These are phyloP conservation scores for Thalassaphorura encarpata DNA, from an alignment of 1,140 invertebrate genomes.

Conservation along the genomic window DNA sequence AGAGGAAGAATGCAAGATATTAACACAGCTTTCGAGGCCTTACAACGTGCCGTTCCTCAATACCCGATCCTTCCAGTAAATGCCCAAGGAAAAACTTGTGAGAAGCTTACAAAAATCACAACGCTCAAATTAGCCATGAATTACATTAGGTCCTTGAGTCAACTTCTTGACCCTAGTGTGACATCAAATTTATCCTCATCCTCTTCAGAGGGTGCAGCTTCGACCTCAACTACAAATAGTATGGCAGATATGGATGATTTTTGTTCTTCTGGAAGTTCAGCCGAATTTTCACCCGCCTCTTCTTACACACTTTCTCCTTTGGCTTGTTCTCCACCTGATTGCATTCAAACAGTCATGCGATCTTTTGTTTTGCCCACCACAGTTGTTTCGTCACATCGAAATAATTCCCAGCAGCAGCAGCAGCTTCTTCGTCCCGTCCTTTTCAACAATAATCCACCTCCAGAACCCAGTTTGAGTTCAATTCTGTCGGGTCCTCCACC, in stretches of 20 bases:
- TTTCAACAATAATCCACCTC: not conserved
- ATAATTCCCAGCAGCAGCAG: not conserved
- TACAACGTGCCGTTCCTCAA: conserved; percentile 60
- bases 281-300: conserved; percentile 31
- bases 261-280: not conserved
- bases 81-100: conserved; percentile 43
- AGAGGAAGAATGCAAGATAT: conserved; percentile 76
- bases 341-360: conserved; percentile 32
- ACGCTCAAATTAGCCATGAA: conserved; percentile 75
- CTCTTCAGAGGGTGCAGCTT: not conserved
- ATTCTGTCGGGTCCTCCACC: not conserved
- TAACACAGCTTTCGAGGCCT: conserved; percentile 70
- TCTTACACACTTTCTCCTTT: conserved; percentile 27
- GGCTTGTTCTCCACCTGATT: conserved; percentile 27
- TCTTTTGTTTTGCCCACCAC: conserved; percentile 25
- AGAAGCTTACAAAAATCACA: conserved; percentile 80
- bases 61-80: conserved; percentile 37
- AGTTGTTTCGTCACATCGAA: not conserved
- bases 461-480: not conserved
- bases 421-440: not conserved
- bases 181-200: conserved; percentile 1
- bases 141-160: conserved; percentile 61
- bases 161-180: conserved; percentile 41
- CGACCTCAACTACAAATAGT: not conserved
- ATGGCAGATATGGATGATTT: not conserved